Percentiles rank a stretch among this genome's conserved stretches.
phyloP scores from a whole-genome alignment of 2,113 vertebrate genomes.

The Planiliza haematocheilus region DNA sequence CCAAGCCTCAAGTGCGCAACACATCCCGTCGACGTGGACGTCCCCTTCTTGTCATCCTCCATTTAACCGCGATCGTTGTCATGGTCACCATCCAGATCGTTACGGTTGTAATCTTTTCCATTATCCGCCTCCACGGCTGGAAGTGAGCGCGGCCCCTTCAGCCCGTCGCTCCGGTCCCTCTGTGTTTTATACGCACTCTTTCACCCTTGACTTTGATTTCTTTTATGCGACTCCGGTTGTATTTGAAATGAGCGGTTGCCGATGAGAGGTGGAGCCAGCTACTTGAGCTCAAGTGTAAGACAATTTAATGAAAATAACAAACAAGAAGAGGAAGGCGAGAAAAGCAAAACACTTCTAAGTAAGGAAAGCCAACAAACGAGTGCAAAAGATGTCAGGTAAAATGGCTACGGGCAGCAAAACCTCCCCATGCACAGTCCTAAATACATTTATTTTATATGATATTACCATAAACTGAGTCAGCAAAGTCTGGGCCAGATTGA shows the following conservation, averaged over 20 bases:
- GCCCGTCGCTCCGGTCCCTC: constrained; percentile 7
- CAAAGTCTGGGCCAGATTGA: not conserved
- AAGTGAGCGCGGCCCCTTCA: constrained; percentile 4
- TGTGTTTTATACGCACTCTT: not conserved
- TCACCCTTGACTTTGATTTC: not conserved
- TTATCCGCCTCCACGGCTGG: constrained; percentile 17
- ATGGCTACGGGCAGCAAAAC: too few relatives aligned
- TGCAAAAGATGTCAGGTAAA: too few relatives aligned
- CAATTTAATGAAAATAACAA: constrained; percentile 2
- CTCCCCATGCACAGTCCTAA: too few relatives aligned
- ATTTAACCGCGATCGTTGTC: constrained; percentile 27
- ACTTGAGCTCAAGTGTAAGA: not conserved
- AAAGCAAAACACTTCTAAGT: not conserved
- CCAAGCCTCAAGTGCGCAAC: not conserved
- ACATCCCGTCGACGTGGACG: not conserved
- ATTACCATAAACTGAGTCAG: not conserved
- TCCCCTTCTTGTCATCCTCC: constrained; percentile 4
- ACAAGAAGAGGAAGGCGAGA: not conserved
- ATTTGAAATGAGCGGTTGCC: not conserved
- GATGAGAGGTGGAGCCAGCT: not conserved
- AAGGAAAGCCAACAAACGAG: not conserved
- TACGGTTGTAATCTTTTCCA: constrained; percentile 33
- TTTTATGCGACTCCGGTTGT: not conserved
- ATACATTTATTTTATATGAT: not conserved
- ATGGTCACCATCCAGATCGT: constrained; percentile 37